Base-by-base conservation (phyloP, 2,888 invertebrate genomes). In the Miltochrista miniata region DNA sequence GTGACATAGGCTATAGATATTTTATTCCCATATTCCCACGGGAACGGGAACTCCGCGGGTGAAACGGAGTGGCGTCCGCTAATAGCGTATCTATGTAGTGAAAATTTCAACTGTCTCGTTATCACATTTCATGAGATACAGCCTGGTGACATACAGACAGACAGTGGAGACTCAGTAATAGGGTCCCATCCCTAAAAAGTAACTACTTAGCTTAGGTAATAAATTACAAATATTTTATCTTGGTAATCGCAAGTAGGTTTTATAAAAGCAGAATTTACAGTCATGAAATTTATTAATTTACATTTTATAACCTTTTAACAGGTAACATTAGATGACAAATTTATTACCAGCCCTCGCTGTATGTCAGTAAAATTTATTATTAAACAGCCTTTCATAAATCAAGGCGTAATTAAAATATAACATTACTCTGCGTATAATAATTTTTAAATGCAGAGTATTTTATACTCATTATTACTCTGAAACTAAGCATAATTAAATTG, bases 321-420 rank as follows among this genome's bases (percentile, higher is more conserved):
- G 40, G 14, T 24, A 51, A 59, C 61, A 43, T 48, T 51, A 51
- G 49, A 46, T 53, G 38, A 53, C 50, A 56, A 56, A 55, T 50
- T 51, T 48, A 59, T 50, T 45, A 44, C 45, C 10, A 31, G 33
- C 44, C 50, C 51, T 39, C 47, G 40, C 44, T 40, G 24, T 47
- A 35, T 18, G 56, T 45, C 41, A 40, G 12, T 49, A 45, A 52
- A 52, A 29, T 60, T 58, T 56, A 52, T 49, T 51, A 48, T 58
- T 53, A 48, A 44, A 54, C 15, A 38, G 12, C 43, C 35, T 43
- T 51, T 48, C 12, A 15, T 40, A 44, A 44, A 50, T 30, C 18
- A 45, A 45, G 15, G 45, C 41, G n/a, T 42, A 49, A 24, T 24
- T 24, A 24, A 24, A 24, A 24, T 52, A 45, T 54, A 54, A 42